Conservation (phyloP, 1,140 invertebrate species). For the Ostrea edulis region DNA sequence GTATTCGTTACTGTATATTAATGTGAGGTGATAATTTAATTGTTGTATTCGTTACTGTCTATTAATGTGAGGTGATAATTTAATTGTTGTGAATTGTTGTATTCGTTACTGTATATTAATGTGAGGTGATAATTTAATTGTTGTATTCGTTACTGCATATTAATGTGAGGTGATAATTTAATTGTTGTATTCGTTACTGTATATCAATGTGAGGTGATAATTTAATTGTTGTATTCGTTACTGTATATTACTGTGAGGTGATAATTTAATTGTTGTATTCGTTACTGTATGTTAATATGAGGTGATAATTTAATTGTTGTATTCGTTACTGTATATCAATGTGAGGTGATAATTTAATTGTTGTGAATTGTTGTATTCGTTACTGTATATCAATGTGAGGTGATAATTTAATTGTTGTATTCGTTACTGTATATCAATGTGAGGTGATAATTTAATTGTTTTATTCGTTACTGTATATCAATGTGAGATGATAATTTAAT, state of each 20-base stretch:
- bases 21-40: neutral
- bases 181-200: neutral
- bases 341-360: neutral
- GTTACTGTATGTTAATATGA: neutral
- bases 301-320: neutral
- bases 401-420: neutral
- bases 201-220: neutral
- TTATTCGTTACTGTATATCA: neutral
- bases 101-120: neutral
- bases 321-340: neutral
- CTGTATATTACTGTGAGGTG: neutral
- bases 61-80: neutral
- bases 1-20: neutral
- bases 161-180: neutral
- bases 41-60: neutral
- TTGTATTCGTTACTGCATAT: neutral
- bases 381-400: neutral
- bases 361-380: neutral
- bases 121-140: neutral
- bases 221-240: neutral
- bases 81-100: neutral
- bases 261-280: neutral
- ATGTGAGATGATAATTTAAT: neutral
- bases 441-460: neutral
- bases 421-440: neutral